Evolutionary conservation across 1,140 invertebrate genomes (phyloP).

Genomic region (Procambarus virginalis): DNA sequence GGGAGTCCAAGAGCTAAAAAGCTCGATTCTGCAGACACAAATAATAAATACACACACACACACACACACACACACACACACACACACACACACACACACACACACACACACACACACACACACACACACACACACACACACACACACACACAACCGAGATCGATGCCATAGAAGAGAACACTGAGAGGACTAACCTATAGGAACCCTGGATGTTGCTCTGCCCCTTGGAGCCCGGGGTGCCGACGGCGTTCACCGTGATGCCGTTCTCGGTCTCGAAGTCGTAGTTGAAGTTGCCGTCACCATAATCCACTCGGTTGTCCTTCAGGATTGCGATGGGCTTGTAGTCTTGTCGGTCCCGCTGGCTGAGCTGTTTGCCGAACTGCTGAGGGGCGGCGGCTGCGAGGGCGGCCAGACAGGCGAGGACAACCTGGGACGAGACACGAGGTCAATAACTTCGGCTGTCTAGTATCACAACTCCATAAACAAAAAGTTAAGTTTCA

Average conservation of each 20-base stretch:
- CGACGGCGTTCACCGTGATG: constrained; percentile 17
- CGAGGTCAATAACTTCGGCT: no score
- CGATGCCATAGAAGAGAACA: no score
- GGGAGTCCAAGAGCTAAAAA: no score
- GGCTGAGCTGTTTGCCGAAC: background rate
- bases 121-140: no score
- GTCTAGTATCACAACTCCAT: no score
- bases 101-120: no score
- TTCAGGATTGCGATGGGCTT: constrained; percentile 15
- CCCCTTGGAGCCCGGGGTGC: constrained; percentile 11
- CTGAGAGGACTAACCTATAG: background rate
- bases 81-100: no score
- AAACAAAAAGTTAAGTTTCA: no score
- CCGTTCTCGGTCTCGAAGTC: constrained; percentile 34
- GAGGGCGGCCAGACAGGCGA: constrained; percentile 28
- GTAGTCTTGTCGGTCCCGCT: background rate
- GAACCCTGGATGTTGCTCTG: constrained; percentile 35
- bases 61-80: no score
- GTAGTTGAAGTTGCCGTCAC: constrained; percentile 35
- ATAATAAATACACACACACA: no score
- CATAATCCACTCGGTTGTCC: constrained; percentile 16
- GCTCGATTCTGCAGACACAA: no score
- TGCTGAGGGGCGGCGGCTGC: constrained; percentile 30
- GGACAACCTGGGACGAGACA: background rate
- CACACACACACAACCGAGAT: no score